Evolutionary conservation across 2,113 vertebrate genomes (phyloP), one percentile per base, ranked within the genome.

Genomic region (Mustelus asterias): DNA sequence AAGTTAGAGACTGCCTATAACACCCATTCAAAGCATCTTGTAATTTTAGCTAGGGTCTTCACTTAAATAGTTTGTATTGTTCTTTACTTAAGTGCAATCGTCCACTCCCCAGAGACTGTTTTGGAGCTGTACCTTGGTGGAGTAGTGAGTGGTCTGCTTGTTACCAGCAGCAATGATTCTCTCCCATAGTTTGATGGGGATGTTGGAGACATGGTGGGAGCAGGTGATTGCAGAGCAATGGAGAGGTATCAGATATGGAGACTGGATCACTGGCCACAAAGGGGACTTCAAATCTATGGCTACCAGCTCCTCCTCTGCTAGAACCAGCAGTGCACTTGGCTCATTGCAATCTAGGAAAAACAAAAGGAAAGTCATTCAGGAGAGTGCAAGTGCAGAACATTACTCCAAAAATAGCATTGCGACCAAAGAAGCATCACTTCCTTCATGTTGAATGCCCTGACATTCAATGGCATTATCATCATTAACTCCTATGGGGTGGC

Each of bases 151-250:
- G 95, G 97, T 98, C 97, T 99, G 99, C 94, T 98, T 97, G 96
- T 97, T 97, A 89, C 99, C 99, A 0, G 98, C 98, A 0, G 98
- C 97, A 0, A 98, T 97, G 95, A 99, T 96, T 65, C 98, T 97
- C 97, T 99, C 99, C 99, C 99, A 99, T 48, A 99, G 98, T 96
- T 99, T 99, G 95, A 99, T 97, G 0, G 99, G 99, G 96, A 99
- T 99, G 97, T 98, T 98, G 96, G 99, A 99, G 96, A 99, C 98
- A 0, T 99, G 99, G 96, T 99, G 98, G 2, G 99, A 99, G 96
- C 99, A 99, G 95, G 99, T 99, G 97, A 99, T 99, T 96, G 99
- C 99, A 0, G 99, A 99, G 96, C 99, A 99, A 97, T 99, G 99
- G 33, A 99, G 98, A 14, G 99, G 99, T 22, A 98, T 98, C 97